Base-by-base conservation (phyloP, 2,113 vertebrate genomes). In the Andinoacara biseriatus region DNA sequence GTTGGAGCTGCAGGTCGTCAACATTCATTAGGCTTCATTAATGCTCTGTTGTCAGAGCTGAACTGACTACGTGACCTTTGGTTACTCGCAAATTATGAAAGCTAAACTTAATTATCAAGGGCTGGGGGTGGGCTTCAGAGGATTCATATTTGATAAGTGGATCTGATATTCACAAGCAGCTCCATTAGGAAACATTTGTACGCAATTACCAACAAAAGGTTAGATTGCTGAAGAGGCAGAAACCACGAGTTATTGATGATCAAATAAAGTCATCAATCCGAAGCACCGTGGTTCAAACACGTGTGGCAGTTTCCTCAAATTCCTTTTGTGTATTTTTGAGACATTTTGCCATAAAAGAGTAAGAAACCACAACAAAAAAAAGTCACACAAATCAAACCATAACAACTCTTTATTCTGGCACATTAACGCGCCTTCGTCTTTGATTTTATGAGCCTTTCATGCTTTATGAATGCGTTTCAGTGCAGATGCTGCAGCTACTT, bases 161-260 rank as follows among this genome's bases (percentile, higher is more conserved):
- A 20, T 63, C 8, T 79, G 77, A 57, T 79, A 65, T 65, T 65
- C 24, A 65, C 31, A 79, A 20, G 60, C n/a, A 8, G 60, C 46
- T 62, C 62, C 77, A 26, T 65, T 56, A 57, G 52, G 10, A 79
- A 54, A 72, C 67, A n/a, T 72, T 72, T 54, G 46, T 54, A 31
- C n/a, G 67, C 67, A 72, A 72, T 72, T 33, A 72, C 26, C 46
- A 29, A 54, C 67, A 72, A 72, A 33, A 72, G 67, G 65, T 52
- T 52, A 72, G 65, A 8, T 52, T 72, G 43, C 65, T 72, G 17
- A 72, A 52, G 43, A 72, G 65, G 31, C 65, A 52, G 65, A 69
- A 69, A 52, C 65, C 43, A 29, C 43, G 5, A 72, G 67, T 72
- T 72, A 72, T 72, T 52, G 67, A 72, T 72, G 46, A 52, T 33